A percentile compares a stretch with the other conserved stretches of the same genome.
Evolutionary conservation across 2,888 invertebrate genomes (phyloP).

Genomic region (Limenitis camilla): DNA sequence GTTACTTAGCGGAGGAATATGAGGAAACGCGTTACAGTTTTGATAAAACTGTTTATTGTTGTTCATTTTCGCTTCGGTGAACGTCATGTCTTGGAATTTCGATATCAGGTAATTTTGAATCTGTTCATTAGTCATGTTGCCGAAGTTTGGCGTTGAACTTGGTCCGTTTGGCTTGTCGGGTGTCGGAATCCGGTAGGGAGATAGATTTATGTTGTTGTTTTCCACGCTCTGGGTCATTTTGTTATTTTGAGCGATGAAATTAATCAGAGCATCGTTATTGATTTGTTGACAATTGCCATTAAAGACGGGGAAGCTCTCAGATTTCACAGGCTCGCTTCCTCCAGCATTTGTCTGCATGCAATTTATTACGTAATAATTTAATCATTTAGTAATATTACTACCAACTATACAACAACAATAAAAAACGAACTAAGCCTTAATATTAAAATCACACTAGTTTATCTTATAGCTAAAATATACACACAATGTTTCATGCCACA

Average conservation of each 20-base stretch:
- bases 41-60: slow-evolving; percentile 57
- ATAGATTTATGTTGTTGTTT: slow-evolving; percentile 48
- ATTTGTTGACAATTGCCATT: slow-evolving; percentile 43
- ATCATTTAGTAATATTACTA: background rate
- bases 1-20: slow-evolving; percentile 54
- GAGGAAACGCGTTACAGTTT: slow-evolving; percentile 59
- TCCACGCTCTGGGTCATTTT: slow-evolving; percentile 42
- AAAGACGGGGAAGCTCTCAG: slow-evolving; percentile 29
- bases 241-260: slow-evolving; percentile 39
- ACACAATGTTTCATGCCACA: too few species aligned
- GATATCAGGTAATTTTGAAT: slow-evolving; percentile 58
- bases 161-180: slow-evolving; percentile 35
- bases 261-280: slow-evolving; percentile 44
- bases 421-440: too few species aligned
- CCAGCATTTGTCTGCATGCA: slow-evolving; percentile 28
- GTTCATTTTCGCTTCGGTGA: slow-evolving; percentile 36
- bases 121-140: slow-evolving; percentile 55
- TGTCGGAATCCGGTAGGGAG: slow-evolving; percentile 39
- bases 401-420: too few species aligned
- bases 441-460: too few species aligned
- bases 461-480: too few species aligned
- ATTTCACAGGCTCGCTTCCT: slow-evolving; percentile 30
- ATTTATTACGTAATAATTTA: slow-evolving; percentile 2
- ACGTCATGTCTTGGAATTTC: slow-evolving; percentile 55
- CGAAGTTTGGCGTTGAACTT: slow-evolving; percentile 42